Evolutionary conservation across 2,888 invertebrate species (phyloP).

Genomic region (Tachina lurida): DNA sequence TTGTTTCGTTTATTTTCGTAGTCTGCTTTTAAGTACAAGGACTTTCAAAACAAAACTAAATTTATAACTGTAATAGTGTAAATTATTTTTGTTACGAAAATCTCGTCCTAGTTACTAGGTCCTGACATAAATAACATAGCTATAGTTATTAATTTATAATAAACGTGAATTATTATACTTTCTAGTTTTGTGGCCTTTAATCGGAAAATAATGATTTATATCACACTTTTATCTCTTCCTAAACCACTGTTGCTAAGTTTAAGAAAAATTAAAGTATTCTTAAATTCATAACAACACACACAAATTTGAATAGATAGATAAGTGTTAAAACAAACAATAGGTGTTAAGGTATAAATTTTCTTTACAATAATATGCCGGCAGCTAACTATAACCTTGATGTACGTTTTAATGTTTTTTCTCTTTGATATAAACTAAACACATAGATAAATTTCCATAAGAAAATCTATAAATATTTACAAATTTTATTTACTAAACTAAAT

Average conservation of each 20-base stretch:
- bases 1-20: too few relatives aligned
- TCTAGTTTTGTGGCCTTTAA: too few relatives aligned
- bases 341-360: constrained; percentile 64
- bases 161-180: too few relatives aligned
- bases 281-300: neutral
- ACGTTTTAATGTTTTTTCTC: constrained; percentile 8
- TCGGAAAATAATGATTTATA: too few relatives aligned
- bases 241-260: constrained; percentile 15
- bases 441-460: constrained; percentile 12
- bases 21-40: too few relatives aligned
- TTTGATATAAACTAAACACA: neutral
- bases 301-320: constrained; percentile 12
- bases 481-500: constrained; percentile 40
- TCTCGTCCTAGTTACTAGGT: too few relatives aligned
- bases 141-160: too few relatives aligned
- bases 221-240: neutral
- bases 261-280: constrained; percentile 3
- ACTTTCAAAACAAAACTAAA: too few relatives aligned
- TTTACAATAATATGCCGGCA: constrained; percentile 49
- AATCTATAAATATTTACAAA: constrained; percentile 28
- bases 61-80: too few relatives aligned
- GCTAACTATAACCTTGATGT: constrained; percentile 33
- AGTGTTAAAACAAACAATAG: constrained; percentile 63
- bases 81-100: too few relatives aligned
- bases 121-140: too few relatives aligned